Evolutionary conservation across 2,888 invertebrate genomes (phyloP).

Genomic region (Mongoloraphidia duomilia): DNA sequence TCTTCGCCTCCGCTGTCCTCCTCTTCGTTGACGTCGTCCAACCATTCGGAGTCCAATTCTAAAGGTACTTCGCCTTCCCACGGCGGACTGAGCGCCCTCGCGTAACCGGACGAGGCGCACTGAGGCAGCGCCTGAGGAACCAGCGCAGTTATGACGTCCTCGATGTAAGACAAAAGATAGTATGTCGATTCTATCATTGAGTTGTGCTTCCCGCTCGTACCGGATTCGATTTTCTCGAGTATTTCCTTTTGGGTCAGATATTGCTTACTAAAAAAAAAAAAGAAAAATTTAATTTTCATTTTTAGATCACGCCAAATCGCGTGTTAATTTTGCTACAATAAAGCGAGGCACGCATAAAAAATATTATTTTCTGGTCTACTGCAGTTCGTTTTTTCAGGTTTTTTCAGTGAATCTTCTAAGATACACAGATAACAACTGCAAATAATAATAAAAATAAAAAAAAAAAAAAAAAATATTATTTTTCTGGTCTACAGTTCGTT

Average conservation of each 20-base stretch:
- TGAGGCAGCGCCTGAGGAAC: constrained; percentile 24
- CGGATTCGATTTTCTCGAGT: constrained; percentile 37
- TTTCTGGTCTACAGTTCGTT: no score
- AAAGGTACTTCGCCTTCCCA: constrained; percentile 68
- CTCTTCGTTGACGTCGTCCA: constrained; percentile 78
- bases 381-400: no score
- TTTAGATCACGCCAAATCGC: no score
- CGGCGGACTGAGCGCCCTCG: constrained; percentile 47
- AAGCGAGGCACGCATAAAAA: no score
- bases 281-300: not conserved
- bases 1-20: constrained; percentile 89
- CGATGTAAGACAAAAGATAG: constrained; percentile 69
- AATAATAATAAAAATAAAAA: no score
- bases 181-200: constrained; percentile 62
- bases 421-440: no score
- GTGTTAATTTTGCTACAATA: no score
- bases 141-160: constrained; percentile 53
- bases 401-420: no score
- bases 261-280: constrained; percentile 30
- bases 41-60: constrained; percentile 69
- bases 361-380: no score
- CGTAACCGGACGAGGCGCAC: constrained; percentile 13
- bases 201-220: constrained; percentile 29
- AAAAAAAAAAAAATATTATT: no score
- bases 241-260: constrained; percentile 41